Base-by-base conservation (phyloP, 2,797 vertebrate genomes). In the Betta splendens region DNA sequence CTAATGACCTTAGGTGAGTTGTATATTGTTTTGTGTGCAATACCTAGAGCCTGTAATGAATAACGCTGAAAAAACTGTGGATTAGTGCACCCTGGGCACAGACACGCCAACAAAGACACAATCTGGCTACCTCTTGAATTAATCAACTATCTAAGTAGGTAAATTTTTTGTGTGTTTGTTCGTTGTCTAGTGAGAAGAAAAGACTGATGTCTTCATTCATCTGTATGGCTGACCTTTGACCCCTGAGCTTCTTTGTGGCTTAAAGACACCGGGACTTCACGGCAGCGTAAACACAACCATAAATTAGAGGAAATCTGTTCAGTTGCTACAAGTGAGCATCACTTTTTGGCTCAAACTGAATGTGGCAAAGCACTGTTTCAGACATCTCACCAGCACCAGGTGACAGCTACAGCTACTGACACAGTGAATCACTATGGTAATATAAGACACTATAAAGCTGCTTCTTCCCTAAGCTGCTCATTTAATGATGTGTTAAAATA, bases 161-260 rank as follows among this genome's bases (percentile, higher is more conserved):
- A 43, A 5, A 5, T 15, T 50, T 49, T 45, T 44, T 75, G 2
- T 58, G 61, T 69, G 64, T 53, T 49, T 42, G 10, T 1, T 43
- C 75, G 2, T 57, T 60, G 72, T 66, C 26, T 31, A 88, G 86
- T 88, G 76, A 87, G 50, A 25, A 72, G 18, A 38, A 51, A 29
- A 15, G 5, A 43, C 31, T 1, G 45, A 25, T 9, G 26, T 7
- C 5, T 52, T 17, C n/a, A 20, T 28, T 35, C 36, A 22, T 22
- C 39, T 39, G 21, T 38, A 51, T 42, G 0, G 47, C 21, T 51
- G 53, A 71, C 33, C 56, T 60, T 67, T 44, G 45, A 80, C 61
- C 35, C 48, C 10, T 20, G 20, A 15, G 37, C 18, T n/a, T 32
- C 32, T 4, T 4, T 3, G 10, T n/a, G 13, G 26, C 12, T 40